phyloP scores from a whole-genome alignment of 2,113 vertebrate species.

The Brachyhypopomus gauderio region DNA sequence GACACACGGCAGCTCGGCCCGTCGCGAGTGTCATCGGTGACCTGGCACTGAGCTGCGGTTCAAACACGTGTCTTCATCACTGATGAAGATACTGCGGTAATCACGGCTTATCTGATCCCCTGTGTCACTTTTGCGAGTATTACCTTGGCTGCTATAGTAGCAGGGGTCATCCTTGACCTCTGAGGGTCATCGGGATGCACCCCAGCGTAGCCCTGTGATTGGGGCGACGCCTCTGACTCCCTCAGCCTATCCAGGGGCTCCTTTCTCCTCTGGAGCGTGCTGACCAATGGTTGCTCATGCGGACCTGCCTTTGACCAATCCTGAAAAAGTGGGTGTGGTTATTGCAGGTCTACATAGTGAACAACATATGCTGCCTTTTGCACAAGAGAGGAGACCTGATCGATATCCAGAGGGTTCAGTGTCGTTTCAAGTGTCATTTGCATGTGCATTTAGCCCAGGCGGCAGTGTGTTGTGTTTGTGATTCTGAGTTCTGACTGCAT shows the following conservation, averaged over 20 bases:
- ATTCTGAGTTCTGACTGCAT: slow-evolving; percentile 10
- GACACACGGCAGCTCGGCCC: neutral
- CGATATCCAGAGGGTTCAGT: slow-evolving; percentile 73
- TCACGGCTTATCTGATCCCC: too few species aligned
- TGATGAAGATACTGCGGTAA: too few species aligned
- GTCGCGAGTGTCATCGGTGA: too few species aligned
- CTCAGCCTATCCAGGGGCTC: slow-evolving; percentile 85
- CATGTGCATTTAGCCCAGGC: slow-evolving; percentile 11
- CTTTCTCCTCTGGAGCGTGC: slow-evolving; percentile 86
- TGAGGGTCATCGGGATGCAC: slow-evolving; percentile 74
- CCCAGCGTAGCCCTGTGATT: slow-evolving; percentile 64
- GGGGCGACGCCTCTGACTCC: slow-evolving; percentile 77
- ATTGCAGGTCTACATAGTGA: slow-evolving; percentile 51
- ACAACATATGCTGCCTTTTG: slow-evolving; percentile 10
- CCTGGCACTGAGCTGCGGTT: too few species aligned
- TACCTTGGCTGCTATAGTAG: slow-evolving; percentile 91
- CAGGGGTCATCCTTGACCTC: slow-evolving; percentile 81
- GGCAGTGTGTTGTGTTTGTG: slow-evolving; percentile 26
- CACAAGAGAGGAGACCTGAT: slow-evolving; percentile 57
- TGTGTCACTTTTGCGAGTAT: neutral
- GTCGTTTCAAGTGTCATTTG: slow-evolving; percentile 52
- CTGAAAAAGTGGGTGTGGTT: slow-evolving; percentile 72
- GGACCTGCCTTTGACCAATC: slow-evolving; percentile 92
- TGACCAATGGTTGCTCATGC: slow-evolving; percentile 82
- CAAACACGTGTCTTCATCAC: too few species aligned